A percentile compares a stretch with the other conserved stretches of the same genome.
These are phyloP conservation scores for Penaeus japonicus DNA, from an alignment of 1,140 invertebrate species.

Conservation along the genomic window DNA sequence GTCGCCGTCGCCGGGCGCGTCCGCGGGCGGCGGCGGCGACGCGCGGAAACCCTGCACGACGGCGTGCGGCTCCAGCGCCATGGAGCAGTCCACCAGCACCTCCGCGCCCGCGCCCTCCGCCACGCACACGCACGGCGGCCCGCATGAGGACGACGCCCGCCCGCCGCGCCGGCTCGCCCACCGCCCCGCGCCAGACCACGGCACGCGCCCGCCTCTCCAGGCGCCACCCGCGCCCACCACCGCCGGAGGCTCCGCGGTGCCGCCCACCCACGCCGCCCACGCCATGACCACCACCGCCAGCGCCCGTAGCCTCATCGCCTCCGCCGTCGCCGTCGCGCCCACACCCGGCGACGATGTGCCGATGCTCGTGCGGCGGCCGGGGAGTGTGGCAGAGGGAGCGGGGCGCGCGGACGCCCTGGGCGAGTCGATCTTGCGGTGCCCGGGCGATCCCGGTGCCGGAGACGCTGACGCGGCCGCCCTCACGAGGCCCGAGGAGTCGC, in stretches of 20 bases:
- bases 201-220: background rate
- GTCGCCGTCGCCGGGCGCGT: background rate
- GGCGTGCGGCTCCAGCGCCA: background rate
- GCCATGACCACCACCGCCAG: background rate
- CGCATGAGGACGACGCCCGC: background rate
- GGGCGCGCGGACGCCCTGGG: too few species aligned
- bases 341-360: background rate
- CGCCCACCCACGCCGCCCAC: conserved; percentile 1
- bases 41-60: background rate
- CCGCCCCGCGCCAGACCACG: background rate
- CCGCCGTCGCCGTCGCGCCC: background rate
- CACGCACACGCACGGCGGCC: background rate
- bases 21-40: background rate
- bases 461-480: too few species aligned
- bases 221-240: background rate
- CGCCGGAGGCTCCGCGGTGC: background rate
- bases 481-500: too few species aligned
- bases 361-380: too few species aligned
- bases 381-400: too few species aligned
- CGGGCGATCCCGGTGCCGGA: too few species aligned
- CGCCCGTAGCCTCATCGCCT: background rate
- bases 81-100: background rate
- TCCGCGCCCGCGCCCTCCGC: background rate
- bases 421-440: too few species aligned
- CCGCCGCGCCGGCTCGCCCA: background rate